Evolutionary conservation across 2,797 vertebrate genomes (phyloP).

Genomic region (Australoheros facetus): DNA sequence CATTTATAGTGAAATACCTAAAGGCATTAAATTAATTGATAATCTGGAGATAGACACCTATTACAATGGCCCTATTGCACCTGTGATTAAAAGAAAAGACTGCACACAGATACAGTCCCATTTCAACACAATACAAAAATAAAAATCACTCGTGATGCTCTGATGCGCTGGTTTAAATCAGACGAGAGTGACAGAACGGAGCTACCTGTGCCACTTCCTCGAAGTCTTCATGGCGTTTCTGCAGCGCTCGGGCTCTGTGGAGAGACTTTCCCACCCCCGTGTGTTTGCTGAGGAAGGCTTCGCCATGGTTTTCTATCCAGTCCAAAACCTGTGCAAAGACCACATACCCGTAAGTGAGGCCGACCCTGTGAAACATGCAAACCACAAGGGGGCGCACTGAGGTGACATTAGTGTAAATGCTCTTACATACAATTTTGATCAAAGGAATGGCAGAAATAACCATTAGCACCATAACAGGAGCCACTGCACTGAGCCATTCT

Average conservation of each 20-base stretch:
- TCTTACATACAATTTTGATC: too few relatives aligned
- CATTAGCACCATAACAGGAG: not conserved
- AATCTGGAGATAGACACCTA: not conserved
- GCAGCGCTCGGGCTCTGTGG: conserved; percentile 92
- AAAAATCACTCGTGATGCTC: not conserved
- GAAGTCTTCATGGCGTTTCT: conserved; percentile 97
- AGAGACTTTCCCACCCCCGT: conserved; percentile 96
- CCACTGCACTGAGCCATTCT: conserved; percentile 5
- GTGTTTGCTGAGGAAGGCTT: conserved; percentile 97
- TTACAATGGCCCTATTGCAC: not conserved
- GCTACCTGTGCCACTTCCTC: conserved; percentile 97
- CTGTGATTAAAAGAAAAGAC: not conserved
- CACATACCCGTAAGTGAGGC: not conserved
- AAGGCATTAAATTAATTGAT: not conserved
- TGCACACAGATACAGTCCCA: not conserved
- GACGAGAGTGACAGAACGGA: not conserved
- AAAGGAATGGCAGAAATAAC: conserved; percentile 23
- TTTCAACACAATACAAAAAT: not conserved
- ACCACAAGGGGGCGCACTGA: conserved; percentile 57
- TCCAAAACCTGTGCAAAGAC: conserved; percentile 88
- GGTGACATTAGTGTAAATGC: not conserved
- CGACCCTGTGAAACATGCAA: not conserved
- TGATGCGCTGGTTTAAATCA: not conserved
- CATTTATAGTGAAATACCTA: not conserved
- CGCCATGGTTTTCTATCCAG: conserved; percentile 98